A percentile compares a stretch with the other conserved stretches of the same genome.
Evolutionary conservation across 1,140 invertebrate genomes (phyloP).

Genomic region (Portunus trituberculatus): DNA sequence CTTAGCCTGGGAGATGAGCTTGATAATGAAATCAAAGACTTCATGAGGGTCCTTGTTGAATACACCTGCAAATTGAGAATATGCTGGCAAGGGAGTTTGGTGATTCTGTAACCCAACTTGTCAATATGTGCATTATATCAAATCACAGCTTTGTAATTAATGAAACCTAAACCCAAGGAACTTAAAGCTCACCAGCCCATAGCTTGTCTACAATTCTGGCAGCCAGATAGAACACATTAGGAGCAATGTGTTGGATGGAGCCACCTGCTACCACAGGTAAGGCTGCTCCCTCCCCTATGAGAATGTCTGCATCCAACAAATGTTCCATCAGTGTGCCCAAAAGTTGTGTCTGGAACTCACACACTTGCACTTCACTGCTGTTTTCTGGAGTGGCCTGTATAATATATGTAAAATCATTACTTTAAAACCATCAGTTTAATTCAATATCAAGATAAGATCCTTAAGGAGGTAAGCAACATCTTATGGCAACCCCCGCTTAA

Average conservation of each 20-base stretch:
- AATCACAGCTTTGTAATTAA: background rate
- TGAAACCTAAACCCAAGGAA: background rate
- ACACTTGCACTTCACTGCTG: constrained; percentile 89
- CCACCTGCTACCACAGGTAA: constrained; percentile 84
- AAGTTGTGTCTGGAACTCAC: constrained; percentile 95
- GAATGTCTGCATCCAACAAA: constrained; percentile 92
- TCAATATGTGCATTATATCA: no score
- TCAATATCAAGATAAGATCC: no score
- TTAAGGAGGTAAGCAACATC: no score
- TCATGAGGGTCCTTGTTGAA: constrained; percentile 94
- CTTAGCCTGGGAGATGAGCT: constrained; percentile 92
- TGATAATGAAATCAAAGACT: constrained; percentile 97
- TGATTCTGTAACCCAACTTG: no score
- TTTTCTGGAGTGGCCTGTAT: constrained; percentile 87
- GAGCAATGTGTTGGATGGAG: constrained; percentile 90
- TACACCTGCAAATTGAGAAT: constrained; percentile 81
- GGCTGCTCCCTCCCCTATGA: constrained; percentile 87
- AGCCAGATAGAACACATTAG: constrained; percentile 95
- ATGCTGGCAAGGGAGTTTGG: background rate
- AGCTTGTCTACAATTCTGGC: constrained; percentile 97
- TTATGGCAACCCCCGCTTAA: no score
- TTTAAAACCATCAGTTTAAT: no score
- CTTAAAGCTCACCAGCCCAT: constrained; percentile 89
- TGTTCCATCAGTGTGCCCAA: constrained; percentile 96
- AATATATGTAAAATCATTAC: no score